Conservation (phyloP, 2,113 vertebrate species). For the Varanus komodoensis region DNA sequence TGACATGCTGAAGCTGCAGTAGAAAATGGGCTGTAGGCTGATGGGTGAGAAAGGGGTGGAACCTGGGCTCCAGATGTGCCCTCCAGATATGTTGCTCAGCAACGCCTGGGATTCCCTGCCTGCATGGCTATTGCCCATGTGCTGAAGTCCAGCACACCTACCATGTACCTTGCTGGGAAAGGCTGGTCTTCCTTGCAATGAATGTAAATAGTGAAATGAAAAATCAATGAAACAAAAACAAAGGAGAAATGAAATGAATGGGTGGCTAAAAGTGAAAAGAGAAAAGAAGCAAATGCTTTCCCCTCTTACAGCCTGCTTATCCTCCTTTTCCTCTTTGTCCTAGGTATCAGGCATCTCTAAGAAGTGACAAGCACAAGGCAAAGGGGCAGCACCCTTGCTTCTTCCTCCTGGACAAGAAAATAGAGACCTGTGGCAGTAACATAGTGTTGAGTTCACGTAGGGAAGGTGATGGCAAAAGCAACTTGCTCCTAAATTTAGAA, state of each 20-base stretch:
- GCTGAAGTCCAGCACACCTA: too few relatives aligned
- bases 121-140: too few relatives aligned
- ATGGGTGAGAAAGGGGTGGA: too few relatives aligned
- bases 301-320: background rate
- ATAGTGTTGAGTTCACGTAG: background rate
- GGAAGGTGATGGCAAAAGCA: background rate
- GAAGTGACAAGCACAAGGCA: background rate
- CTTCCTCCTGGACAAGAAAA: background rate
- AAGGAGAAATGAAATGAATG: background rate
- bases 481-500: background rate
- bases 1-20: background rate
- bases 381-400: background rate
- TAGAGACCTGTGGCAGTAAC: background rate
- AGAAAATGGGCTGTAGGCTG: background rate
- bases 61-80: background rate
- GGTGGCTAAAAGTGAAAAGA: background rate
- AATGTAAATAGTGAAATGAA: background rate
- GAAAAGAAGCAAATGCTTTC: too few relatives aligned
- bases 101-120: too few relatives aligned
- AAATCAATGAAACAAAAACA: background rate
- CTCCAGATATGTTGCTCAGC: too few relatives aligned
- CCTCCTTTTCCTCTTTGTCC: background rate
- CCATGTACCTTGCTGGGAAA: too few relatives aligned
- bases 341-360: too few relatives aligned
- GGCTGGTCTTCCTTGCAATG: too few relatives aligned